Percentiles rank a stretch among this genome's conserved stretches.
Conservation (phyloP, 1,140 invertebrate genomes). For the Euura saliciscinereae region DNA sequence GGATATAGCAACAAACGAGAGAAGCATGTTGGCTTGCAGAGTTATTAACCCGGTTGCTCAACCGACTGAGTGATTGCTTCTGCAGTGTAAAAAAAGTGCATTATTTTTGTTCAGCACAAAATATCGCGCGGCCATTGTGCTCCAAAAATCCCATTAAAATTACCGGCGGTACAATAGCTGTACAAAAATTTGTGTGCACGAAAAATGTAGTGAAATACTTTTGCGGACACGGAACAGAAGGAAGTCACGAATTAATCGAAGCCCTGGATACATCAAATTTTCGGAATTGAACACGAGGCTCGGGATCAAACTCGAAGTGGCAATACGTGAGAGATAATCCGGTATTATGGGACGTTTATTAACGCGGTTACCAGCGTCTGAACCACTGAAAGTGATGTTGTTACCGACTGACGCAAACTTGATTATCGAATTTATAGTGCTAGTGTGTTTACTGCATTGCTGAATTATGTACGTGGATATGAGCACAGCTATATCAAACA, state of each 20-base stretch:
- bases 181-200: too few species aligned
- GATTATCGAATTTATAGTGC: background rate
- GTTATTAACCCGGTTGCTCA: background rate
- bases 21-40: background rate
- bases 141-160: too few species aligned
- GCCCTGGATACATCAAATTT: too few species aligned
- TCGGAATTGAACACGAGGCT: too few species aligned
- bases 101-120: background rate
- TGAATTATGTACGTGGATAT: background rate
- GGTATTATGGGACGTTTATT: background rate
- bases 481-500: background rate
- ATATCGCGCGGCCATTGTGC: too few species aligned
- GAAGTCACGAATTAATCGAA: too few species aligned
- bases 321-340: background rate
- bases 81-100: background rate
- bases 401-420: background rate
- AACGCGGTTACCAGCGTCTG: background rate
- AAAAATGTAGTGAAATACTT: too few species aligned
- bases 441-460: background rate
- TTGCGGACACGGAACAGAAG: too few species aligned
- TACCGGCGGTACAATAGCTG: too few species aligned
- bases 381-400: background rate
- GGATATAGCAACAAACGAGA: background rate
- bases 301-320: background rate
- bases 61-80: background rate